Conservation (phyloP, 2,113 vertebrate genomes). For the Piprites chloris region DNA sequence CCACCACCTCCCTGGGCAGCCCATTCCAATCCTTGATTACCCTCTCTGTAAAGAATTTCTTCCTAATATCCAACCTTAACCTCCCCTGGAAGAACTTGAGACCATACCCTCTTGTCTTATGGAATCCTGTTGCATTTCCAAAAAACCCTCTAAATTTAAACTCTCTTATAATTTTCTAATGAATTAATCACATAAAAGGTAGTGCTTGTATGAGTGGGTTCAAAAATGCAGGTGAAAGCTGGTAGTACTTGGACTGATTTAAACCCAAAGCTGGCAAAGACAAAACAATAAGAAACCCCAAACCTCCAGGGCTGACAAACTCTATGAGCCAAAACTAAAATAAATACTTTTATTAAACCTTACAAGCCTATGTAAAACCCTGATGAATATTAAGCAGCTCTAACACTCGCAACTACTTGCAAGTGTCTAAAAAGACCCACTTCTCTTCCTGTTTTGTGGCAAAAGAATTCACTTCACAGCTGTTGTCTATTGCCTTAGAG, state of each 20-base stretch:
- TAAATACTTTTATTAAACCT: background rate
- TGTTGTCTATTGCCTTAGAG: constrained; percentile 14
- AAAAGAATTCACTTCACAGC: background rate
- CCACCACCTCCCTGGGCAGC: too few species aligned
- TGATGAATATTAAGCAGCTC: background rate
- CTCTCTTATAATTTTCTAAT: background rate
- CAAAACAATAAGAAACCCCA: too few species aligned
- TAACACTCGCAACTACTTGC: background rate
- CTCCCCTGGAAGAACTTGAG: too few species aligned
- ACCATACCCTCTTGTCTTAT: too few species aligned
- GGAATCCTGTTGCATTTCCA: background rate
- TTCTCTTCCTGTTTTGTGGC: background rate
- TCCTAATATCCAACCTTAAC: too few species aligned
- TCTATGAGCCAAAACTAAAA: background rate
- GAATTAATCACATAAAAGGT: background rate
- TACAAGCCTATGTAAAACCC: background rate
- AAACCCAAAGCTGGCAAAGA: background rate
- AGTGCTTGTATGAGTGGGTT: background rate
- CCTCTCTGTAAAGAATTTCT: too few species aligned
- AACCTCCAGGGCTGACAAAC: background rate
- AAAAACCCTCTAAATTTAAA: background rate
- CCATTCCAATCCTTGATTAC: too few species aligned
- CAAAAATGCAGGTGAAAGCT: background rate
- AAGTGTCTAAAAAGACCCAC: background rate
- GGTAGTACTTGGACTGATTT: background rate